Evolutionary conservation across 2,888 invertebrate genomes (phyloP).

Genomic region (Drosophila cracens): DNA sequence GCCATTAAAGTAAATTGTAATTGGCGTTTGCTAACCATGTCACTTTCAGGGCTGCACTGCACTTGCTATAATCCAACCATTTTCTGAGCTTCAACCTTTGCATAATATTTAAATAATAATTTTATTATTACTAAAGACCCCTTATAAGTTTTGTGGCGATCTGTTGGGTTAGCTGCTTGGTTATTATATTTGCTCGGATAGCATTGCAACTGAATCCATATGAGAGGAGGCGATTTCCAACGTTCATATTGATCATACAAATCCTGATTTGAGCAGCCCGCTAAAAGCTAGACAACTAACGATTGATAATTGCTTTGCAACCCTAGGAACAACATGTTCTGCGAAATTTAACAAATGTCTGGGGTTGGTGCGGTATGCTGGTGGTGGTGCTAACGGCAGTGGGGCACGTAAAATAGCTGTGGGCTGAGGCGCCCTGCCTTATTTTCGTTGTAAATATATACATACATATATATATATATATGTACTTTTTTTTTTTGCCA

Average conservation of each 20-base stretch:
- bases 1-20: constrained; percentile 79
- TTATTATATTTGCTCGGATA: not conserved
- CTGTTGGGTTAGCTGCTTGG: not conserved
- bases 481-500: constrained; percentile 46
- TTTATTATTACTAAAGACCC: not conserved
- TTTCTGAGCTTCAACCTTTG: constrained; percentile 4
- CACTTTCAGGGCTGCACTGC: constrained; percentile 23
- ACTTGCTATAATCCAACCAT: not conserved
- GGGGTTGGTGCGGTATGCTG: constrained; percentile 29
- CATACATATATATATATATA: not conserved
- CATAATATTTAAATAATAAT: not conserved
- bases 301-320: constrained; percentile 31
- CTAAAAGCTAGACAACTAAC: not conserved
- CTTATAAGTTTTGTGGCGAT: not conserved
- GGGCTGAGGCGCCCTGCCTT: constrained; percentile 16
- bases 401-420: not conserved
- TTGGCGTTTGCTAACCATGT: constrained; percentile 55
- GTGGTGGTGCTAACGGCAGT: not conserved
- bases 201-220: not conserved
- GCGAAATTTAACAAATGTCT: constrained; percentile 44
- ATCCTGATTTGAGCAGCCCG: not conserved
- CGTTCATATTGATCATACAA: not conserved
- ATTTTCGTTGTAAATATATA: not conserved
- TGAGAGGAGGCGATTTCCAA: not conserved
- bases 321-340: constrained; percentile 29